Evolutionary conservation across 2,113 vertebrate genomes (phyloP), one percentile per base, ranked within the genome.

Genomic region (Brachypodius melanocephalos): DNA sequence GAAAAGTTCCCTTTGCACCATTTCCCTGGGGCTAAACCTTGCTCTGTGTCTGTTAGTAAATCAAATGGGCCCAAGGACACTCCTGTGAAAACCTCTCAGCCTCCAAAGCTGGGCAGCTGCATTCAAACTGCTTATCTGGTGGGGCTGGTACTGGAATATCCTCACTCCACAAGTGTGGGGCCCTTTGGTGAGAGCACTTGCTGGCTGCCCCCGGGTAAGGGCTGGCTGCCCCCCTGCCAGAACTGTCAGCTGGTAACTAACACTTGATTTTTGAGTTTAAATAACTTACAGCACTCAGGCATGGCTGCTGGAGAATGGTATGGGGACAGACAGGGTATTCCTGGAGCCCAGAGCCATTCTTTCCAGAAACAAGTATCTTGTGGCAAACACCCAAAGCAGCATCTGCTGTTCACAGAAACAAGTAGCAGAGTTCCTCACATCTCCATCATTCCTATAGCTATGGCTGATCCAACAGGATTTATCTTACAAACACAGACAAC

Each of bases 101-200:
- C 24, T 91, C 48, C 74, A 74, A 71, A 84, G 40, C 29, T 1
- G 1, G 8, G 38, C 3, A 3, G 38, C 24, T 80, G 26, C 32
- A 71, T 45, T 59, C 43, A n/a, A 40, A 61, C 40, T 38, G 38
- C 65, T 52, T 38, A 52, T 74, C 8, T 36, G 73, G 34, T 45
- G 80, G 40, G 61, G 26, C 34, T 43, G 19, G 4, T 59, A 36
- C 32, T 55, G 55, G 34, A 74, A 81, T 3, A 28, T 48, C 24
- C 46, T 71, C 0, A 0, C 29, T 55, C 59, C 2, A 2, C 16
- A 19, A 6, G 1, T 15, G 46, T 66, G 38, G 13, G 24, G 42
- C 17, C 10, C 40, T 79, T 79, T 2, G 3, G 49, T 65, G 36
- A 86, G 49, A 32, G 15, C 34, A 69, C 17, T 55, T 68, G 69